Conservation (phyloP, 2,888 invertebrate species). For the Erebia epiphron region DNA sequence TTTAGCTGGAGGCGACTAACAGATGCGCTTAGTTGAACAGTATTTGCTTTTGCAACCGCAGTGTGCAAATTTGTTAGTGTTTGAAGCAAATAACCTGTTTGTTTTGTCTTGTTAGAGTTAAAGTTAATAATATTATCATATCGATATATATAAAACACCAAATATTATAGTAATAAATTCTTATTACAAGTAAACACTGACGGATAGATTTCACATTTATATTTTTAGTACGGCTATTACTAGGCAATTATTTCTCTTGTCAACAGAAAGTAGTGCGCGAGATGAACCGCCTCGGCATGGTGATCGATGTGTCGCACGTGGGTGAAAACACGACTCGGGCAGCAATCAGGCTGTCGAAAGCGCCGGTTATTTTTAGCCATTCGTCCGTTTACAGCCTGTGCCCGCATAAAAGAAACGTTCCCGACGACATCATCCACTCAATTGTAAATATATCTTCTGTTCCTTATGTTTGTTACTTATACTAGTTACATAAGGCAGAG, state of each 20-base stretch:
- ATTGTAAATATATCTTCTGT: constrained; percentile 63
- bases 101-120: not conserved
- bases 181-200: too few species aligned
- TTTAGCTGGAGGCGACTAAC: not conserved
- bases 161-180: not conserved
- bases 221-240: too few species aligned
- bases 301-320: constrained; percentile 89
- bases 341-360: constrained; percentile 84
- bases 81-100: not conserved
- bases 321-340: constrained; percentile 87
- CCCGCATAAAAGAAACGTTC: constrained; percentile 87
- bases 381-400: constrained; percentile 89
- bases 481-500: too few species aligned
- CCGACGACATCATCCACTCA: constrained; percentile 85
- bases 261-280: constrained; percentile 86
- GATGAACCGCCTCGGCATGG: constrained; percentile 92
- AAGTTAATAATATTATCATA: too few species aligned
- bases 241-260: constrained; percentile 42
- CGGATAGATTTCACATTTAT: too few species aligned
- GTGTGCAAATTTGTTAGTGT: not conserved
- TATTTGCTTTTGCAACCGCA: constrained; percentile 11
- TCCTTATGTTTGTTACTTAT: not conserved
- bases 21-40: not conserved
- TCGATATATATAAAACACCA: not conserved
- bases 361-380: constrained; percentile 90